Percentiles rank a stretch among this genome's conserved stretches.
Conservation (phyloP, 1,140 invertebrate species). For the Caenorhabditis tropicalis region DNA sequence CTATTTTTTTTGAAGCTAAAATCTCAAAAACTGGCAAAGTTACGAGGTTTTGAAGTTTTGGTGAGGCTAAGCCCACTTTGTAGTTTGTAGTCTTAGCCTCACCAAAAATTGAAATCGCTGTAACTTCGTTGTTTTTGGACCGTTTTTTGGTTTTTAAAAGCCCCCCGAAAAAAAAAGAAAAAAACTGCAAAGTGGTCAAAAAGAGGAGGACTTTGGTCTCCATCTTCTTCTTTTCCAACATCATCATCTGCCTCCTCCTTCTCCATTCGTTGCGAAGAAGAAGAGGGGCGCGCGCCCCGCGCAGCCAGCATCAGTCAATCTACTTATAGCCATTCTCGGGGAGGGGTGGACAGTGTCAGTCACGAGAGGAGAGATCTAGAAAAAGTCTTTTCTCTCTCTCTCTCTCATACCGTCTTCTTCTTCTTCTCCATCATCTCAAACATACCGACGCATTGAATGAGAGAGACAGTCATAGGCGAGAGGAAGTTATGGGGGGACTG, state of each 20-base stretch:
- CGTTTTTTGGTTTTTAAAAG: too few species aligned
- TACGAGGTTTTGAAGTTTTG: too few species aligned
- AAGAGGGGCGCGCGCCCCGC: not conserved
- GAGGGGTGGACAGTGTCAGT: slow-evolving; percentile 29
- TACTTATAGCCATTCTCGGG: slow-evolving; percentile 30
- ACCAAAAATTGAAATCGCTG: too few species aligned
- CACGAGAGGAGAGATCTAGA: slow-evolving; percentile 22
- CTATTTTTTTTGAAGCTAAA: too few species aligned
- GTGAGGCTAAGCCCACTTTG: too few species aligned
- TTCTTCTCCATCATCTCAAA: too few species aligned
- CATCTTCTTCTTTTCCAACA: slow-evolving; percentile 23
- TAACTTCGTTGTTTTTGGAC: too few species aligned
- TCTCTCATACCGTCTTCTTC: not conserved
- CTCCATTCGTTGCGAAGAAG: not conserved
- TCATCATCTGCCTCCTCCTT: not conserved
- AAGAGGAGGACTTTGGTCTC: slow-evolving; percentile 23
- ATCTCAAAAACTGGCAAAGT: too few species aligned
- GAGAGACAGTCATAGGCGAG: too few species aligned
- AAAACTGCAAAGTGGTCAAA: slow-evolving; percentile 36
- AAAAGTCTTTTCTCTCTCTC: not conserved
- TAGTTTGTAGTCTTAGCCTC: too few species aligned
- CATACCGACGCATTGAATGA: not conserved
- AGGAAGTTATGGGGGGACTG: too few species aligned
- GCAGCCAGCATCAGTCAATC: too few species aligned
- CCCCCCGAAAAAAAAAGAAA: slow-evolving; percentile 20